Conservation (phyloP, 1,140 invertebrate genomes). For the Laupala kohalensis region DNA sequence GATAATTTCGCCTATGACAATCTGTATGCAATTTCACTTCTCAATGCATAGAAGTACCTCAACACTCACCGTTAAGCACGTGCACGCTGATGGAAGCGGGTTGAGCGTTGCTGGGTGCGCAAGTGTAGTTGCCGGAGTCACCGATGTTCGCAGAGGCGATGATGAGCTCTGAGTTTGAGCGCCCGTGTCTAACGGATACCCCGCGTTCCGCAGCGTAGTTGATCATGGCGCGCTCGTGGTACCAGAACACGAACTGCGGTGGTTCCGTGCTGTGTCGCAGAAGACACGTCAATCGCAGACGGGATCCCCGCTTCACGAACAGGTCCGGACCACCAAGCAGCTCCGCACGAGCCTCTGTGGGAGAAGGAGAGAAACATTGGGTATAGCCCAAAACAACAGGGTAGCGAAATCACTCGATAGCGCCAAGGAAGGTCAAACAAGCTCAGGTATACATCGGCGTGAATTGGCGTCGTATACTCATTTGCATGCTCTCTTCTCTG, state of each 20-base stretch:
- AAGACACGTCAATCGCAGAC: conserved; percentile 27
- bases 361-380: conserved; percentile 1
- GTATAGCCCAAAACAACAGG: no score
- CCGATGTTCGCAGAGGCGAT: conserved; percentile 38
- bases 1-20: no score
- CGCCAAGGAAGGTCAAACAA: no score
- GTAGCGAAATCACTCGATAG: no score
- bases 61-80: conserved; percentile 37
- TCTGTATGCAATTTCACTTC: no score
- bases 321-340: conserved; percentile 29
- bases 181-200: conserved; percentile 29
- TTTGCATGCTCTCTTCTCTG: no score
- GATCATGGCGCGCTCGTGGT: conserved; percentile 35
- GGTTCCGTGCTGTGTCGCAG: conserved; percentile 30
- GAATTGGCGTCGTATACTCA: no score
- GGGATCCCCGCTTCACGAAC: conserved; percentile 28
- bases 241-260: conserved; percentile 36
- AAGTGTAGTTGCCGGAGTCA: conserved; percentile 54
- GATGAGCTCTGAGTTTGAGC: conserved; percentile 37
- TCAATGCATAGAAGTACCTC: no score
- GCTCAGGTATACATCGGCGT: no score
- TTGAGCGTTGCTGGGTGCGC: conserved; percentile 51
- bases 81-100: conserved; percentile 53
- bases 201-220: conserved; percentile 31
- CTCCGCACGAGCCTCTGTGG: conserved; percentile 26